A percentile compares a stretch with the other conserved stretches of the same genome.
These are phyloP conservation scores for Acleris laterana DNA, from an alignment of 2,888 invertebrate genomes.

Conservation along the genomic window DNA sequence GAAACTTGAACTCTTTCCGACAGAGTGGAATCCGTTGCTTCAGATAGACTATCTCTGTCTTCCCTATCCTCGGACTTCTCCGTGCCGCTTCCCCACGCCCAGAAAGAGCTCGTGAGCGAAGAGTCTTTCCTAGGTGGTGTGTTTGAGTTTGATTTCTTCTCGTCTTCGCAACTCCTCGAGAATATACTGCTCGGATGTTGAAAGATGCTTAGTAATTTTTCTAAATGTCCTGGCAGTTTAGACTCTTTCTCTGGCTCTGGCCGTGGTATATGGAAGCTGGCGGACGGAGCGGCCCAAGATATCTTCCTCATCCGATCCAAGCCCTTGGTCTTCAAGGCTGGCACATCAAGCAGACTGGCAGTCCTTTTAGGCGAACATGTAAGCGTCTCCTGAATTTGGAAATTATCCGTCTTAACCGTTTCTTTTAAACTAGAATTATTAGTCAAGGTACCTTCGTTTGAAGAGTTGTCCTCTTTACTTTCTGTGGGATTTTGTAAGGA, in stretches of 20 bases:
- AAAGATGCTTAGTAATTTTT: conserved; percentile 87
- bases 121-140: conserved; percentile 78
- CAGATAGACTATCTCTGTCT: conserved; percentile 68
- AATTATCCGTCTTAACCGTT: conserved; percentile 53
- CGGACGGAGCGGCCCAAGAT: conserved; percentile 84
- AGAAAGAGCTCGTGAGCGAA: conserved; percentile 73
- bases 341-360: conserved; percentile 74
- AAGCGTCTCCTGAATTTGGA: conserved; percentile 58
- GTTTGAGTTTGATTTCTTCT: conserved; percentile 68
- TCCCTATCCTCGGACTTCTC: conserved; percentile 62
- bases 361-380: conserved; percentile 70
- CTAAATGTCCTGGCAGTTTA: conserved; percentile 84
- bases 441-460: conserved; percentile 80
- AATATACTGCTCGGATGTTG: conserved; percentile 86
- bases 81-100: conserved; percentile 74
- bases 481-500: conserved; percentile 73
- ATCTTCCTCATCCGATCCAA: conserved; percentile 83
- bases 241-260: conserved; percentile 68
- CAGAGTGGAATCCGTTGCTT: conserved; percentile 75
- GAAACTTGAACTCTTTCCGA: conserved; percentile 78
- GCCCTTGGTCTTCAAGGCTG: conserved; percentile 71
- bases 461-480: conserved; percentile 71
- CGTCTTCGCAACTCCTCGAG: conserved; percentile 76
- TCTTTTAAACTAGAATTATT: conserved; percentile 75
- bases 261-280: conserved; percentile 70